These are phyloP conservation scores for Arothron firmamentum DNA, from an alignment of 2,113 vertebrate species.

Conservation along the genomic window DNA sequence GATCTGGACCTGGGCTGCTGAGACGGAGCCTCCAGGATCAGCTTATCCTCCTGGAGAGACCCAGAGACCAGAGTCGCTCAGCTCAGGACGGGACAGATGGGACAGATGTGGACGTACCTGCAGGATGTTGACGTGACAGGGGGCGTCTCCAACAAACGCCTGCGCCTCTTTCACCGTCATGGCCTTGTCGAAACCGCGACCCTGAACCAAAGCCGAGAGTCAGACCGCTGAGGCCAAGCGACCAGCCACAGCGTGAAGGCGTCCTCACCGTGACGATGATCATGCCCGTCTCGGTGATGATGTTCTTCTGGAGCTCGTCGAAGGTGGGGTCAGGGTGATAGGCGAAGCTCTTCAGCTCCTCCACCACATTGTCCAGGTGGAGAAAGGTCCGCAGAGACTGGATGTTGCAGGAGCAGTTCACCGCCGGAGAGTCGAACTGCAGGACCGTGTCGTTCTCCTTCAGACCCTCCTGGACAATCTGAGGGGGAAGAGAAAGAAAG, in stretches of 20 bases:
- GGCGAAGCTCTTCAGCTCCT: slow-evolving; percentile 76
- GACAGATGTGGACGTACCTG: slow-evolving; percentile 49
- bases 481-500: slow-evolving; percentile 5
- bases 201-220: slow-evolving; percentile 64
- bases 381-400: slow-evolving; percentile 74
- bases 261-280: slow-evolving; percentile 68
- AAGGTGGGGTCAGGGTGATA: slow-evolving; percentile 86
- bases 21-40: slow-evolving; percentile 86
- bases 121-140: slow-evolving; percentile 84
- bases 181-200: slow-evolving; percentile 86
- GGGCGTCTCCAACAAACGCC: slow-evolving; percentile 86
- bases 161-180: slow-evolving; percentile 87
- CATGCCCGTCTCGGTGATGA: slow-evolving; percentile 65
- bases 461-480: slow-evolving; percentile 62
- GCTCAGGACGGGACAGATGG: background rate
- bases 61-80: background rate
- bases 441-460: slow-evolving; percentile 77
- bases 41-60: slow-evolving; percentile 75
- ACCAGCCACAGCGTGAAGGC: background rate
- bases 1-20: slow-evolving; percentile 76
- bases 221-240: background rate
- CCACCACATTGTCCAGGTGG: slow-evolving; percentile 79
- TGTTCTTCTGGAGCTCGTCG: slow-evolving; percentile 53
- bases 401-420: slow-evolving; percentile 69
- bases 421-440: slow-evolving; percentile 81